Evolutionary conservation across 2,113 vertebrate genomes (phyloP), one percentile per base, ranked within the genome.

Genomic region (Coregonus clupeaformis): DNA sequence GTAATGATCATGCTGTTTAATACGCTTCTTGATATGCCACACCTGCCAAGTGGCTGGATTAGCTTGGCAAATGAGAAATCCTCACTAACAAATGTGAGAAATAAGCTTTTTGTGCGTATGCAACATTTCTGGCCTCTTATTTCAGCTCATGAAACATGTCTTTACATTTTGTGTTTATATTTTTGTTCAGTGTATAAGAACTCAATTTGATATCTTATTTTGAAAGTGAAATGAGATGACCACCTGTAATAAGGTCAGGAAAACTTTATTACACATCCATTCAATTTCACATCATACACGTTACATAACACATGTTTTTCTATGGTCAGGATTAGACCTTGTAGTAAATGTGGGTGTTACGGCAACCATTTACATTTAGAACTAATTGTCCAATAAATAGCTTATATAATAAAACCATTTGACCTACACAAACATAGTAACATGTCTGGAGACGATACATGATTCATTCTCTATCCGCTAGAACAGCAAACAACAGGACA

Each of bases 251-350:
- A 52, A 69, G 63, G 77, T 86, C 77, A 76, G 55, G 70, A 20
- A 55, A 71, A 80, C 79, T 91, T 92, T 92, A 91, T 89, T 89
- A 55, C 75, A 84, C 82, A 87, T 88, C 85, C 82, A 83, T 86
- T 77, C 86, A 73, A 73, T 82, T 71, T 78, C 87, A 91, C 84
- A 79, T 88, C 85, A 90, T 85, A 83, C 76, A 80, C 66, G 69
- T 80, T 18, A 79, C 79, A 86, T 79, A 73, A 66, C 25, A 66
- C 16, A 18, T 29, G 63, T 30, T 67, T 12, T 36, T 32, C 65
- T 42, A 32, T 36, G 65, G 65, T 20, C 18, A 36, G 29, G 3
- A 20, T 32, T 3, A 67, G 30, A 67, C 65, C 30, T 30, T 67
- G 30, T 30, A 18, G 65, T 20, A 67, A 30, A 18, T 13, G 4